Conservation (phyloP, 2,888 invertebrate genomes). For the Brenthis hecate region DNA sequence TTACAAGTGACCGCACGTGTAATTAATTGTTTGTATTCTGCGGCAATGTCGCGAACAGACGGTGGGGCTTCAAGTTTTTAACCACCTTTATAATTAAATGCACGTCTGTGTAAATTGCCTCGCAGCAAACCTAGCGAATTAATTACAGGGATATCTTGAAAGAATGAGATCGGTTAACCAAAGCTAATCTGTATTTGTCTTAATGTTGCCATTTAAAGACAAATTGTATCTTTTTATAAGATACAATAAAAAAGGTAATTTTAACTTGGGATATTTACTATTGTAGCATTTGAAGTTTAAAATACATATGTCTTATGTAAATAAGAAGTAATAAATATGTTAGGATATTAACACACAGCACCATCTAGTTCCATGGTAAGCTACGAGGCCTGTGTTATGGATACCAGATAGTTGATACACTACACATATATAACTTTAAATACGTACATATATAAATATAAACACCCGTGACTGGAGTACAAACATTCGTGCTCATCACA, state of each 20-base stretch:
- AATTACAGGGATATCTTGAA: neutral
- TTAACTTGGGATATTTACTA: neutral
- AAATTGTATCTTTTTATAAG: neutral
- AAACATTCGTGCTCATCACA: too few relatives aligned
- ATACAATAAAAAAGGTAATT: neutral
- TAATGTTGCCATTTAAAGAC: neutral
- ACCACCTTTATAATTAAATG: conserved; percentile 49
- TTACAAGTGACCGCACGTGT: conserved; percentile 54
- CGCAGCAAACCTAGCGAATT: neutral
- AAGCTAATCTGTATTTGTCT: neutral
- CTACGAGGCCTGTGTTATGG: too few relatives aligned
- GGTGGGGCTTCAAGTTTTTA: conserved; percentile 42
- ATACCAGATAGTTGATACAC: too few relatives aligned
- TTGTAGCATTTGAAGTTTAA: neutral
- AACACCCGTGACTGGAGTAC: too few relatives aligned
- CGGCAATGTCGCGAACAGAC: conserved; percentile 44
- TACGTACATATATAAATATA: too few relatives aligned
- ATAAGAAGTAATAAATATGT: too few relatives aligned
- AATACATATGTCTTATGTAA: neutral
- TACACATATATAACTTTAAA: too few relatives aligned
- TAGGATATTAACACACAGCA: too few relatives aligned
- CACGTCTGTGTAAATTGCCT: too few relatives aligned
- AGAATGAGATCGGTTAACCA: neutral
- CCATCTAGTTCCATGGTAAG: too few relatives aligned
- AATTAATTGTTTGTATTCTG: conserved; percentile 61